Conservation (phyloP, 2,113 vertebrate species). For the Cochlearius cochlearius region DNA sequence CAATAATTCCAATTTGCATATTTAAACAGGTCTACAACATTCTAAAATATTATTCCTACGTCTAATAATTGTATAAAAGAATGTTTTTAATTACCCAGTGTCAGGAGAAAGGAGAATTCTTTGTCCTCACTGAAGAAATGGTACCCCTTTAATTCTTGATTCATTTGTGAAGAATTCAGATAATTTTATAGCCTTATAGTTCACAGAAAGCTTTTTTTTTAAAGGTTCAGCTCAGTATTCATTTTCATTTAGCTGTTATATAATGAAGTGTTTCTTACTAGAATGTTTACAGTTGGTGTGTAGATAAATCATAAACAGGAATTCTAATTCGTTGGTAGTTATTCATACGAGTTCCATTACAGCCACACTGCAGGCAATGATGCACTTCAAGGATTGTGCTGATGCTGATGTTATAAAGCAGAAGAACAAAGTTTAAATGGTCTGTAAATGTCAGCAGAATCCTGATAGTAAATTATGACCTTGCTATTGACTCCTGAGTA, state of each 20-base stretch:
- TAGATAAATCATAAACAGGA: slow-evolving; percentile 47
- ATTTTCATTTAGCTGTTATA: neutral
- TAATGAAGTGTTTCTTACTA: neutral
- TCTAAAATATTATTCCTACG: neutral
- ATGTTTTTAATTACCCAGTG: neutral
- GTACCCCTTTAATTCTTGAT: neutral
- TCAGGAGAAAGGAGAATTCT: neutral
- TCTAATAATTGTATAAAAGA: neutral
- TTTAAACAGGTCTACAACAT: neutral
- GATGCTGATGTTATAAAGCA: slow-evolving; percentile 57
- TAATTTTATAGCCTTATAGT: neutral
- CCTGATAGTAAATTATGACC: slow-evolving; percentile 62
- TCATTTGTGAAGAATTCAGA: neutral
- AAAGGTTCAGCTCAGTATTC: neutral
- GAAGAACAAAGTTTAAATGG: slow-evolving; percentile 68
- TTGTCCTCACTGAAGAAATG: neutral
- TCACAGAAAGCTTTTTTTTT: neutral
- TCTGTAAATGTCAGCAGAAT: slow-evolving; percentile 73
- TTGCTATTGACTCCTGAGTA: slow-evolving; percentile 56
- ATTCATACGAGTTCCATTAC: slow-evolving; percentile 51
- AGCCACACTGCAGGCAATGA: slow-evolving; percentile 42
- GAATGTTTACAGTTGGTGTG: slow-evolving; percentile 22
- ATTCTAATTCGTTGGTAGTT: slow-evolving; percentile 56
- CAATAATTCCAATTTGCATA: neutral
- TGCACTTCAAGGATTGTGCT: slow-evolving; percentile 67